Evolutionary conservation across 2,113 vertebrate species (phyloP), one percentile per base, ranked within the genome.

Genomic region (Heterotis niloticus): DNA sequence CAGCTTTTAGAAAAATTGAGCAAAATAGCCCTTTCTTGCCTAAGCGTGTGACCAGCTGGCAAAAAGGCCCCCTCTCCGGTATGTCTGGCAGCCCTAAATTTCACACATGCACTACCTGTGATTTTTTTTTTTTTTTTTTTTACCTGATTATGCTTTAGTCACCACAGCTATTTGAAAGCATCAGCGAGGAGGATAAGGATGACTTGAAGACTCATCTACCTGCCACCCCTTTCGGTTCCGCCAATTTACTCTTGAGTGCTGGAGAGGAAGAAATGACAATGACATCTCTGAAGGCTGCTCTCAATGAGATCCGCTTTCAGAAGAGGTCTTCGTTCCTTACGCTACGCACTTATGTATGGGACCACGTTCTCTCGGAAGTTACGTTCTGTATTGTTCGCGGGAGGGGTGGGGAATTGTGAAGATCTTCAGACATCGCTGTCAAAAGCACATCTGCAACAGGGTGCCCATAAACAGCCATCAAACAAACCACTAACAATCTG

Each of bases 1-100:
- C 7, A 68, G 83, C 89, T 94, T 94, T 93, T 90, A 92, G 88
- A 94, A 85, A 93, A 92, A 94, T 88, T 92, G 88, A 93, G 90
- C 85, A 92, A 94, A 94, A 92, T 90, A 84, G 86, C 80, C 88
- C 87, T 93, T 94, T 93, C 86, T 78, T 86, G 82, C 85, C 86
- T 88, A 87, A 87, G 90, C 88, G 87, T 85, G 87, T 91, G 88
- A 89, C 88, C 80, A 4, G 12, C 64, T 80, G 52, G 44, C 87
- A 96, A 93, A 91, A 91, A 84, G 87, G 83, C 84, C 89, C 87
- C 89, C 34, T 44, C 87, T 88, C 83, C 85, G 86, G 85, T 91
- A 87, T 88, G 80, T 86, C 81, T 28, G 87, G 87, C 84, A 92
- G 90, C 83, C 85, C 81, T 78, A 80, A 86, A 89, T 92, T 93